Evolutionary conservation across 2,113 vertebrate species (phyloP), one percentile per base, ranked within the genome.

Genomic region (Cranoglanis bouderius): DNA sequence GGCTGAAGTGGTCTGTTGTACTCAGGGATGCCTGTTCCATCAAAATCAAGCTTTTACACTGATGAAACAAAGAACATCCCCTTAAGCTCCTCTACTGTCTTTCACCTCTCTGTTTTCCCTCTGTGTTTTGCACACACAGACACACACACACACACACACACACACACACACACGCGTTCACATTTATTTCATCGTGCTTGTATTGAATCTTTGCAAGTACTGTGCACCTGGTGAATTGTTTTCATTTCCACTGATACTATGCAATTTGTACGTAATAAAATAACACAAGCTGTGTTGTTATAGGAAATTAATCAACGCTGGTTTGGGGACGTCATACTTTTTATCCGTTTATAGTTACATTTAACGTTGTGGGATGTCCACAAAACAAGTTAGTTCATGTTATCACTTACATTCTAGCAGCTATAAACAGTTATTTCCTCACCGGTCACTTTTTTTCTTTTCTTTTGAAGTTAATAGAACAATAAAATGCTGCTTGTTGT

Each of bases 1-100:
- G 72, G 70, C 53, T 55, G 67, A 75, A 77, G 53, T 61, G 85
- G 53, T 59, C 67, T 35, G 85, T 75, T 77, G 67, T 77, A 61
- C 51, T 57, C 53, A 86, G 35, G 85, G 67, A 18, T 74, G 65
- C 70, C 53, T 19, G 49, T 26, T 40, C 35, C 32, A n/a, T 84
- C 82, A 75, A 46, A 75, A 86, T 29, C 24, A 40, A 18, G 53
- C 85, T 77, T 77, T 59, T 86, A 77, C 38, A 43, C 13, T 57
- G 49, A 57, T 51, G 29, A 70, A 70, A 35, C n/a, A 21, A 72
- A 70, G 14, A 18, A 49, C 61, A 13, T 24, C 6, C 55, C 10
- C 26, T 80, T 63, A 7, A 78, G 3, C 18, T 21, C 1, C 10
- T 3, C 9, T 7, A 12, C 14, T 26, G 1, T 49, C 14, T 67